Conservation (phyloP, 2,888 invertebrate species). For the Ophraella communa region DNA sequence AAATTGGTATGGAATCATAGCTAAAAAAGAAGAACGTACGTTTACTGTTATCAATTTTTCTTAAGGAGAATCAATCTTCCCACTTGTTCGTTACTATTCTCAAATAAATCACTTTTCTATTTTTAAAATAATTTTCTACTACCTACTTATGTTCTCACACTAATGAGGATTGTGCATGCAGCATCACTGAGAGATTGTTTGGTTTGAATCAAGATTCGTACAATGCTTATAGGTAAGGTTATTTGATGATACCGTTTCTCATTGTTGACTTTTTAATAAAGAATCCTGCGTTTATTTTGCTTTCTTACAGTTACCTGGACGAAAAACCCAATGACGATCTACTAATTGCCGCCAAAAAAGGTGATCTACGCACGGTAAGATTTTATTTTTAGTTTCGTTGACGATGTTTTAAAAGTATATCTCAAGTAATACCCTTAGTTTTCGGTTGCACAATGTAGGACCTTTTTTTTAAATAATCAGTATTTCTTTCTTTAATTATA, state of each 20-base stretch:
- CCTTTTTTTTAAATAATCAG: too few species aligned
- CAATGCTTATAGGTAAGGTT: slow-evolving; percentile 69
- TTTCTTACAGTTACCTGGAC: slow-evolving; percentile 73
- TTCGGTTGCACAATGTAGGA: too few species aligned
- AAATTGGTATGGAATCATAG: too few species aligned
- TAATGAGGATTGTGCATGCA: slow-evolving; percentile 69
- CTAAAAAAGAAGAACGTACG: too few species aligned
- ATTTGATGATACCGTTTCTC: slow-evolving; percentile 22
- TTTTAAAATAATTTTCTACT: slow-evolving; percentile 32
- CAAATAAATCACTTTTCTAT: neutral
- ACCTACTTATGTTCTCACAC: slow-evolving; percentile 40
- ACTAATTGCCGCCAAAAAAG: slow-evolving; percentile 82
- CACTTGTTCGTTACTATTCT: neutral
- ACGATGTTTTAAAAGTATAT: too few species aligned
- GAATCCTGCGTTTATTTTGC: neutral
- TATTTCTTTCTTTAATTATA: too few species aligned
- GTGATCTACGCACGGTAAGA: slow-evolving; percentile 79
- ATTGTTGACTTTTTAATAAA: slow-evolving; percentile 2
- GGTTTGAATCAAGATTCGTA: slow-evolving; percentile 80
- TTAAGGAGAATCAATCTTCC: slow-evolving; percentile 10
- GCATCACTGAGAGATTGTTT: slow-evolving; percentile 82
- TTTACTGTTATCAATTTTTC: too few species aligned
- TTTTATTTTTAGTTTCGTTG: neutral
- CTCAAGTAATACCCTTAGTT: too few species aligned
- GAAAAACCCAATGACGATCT: slow-evolving; percentile 84